phyloP scores from a whole-genome alignment of 2,113 vertebrate species.

The Poecile atricapillus region DNA sequence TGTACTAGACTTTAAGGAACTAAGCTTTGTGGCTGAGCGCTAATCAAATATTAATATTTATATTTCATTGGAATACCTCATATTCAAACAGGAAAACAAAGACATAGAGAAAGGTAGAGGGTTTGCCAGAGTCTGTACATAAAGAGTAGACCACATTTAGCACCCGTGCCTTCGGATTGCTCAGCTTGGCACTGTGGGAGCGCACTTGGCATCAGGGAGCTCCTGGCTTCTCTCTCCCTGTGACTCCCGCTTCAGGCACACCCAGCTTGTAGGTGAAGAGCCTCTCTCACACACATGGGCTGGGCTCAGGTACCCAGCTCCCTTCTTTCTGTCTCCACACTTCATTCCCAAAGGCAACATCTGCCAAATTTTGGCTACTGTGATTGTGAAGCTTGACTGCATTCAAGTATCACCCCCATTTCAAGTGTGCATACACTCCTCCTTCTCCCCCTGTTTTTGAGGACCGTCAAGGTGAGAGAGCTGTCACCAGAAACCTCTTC shows the following conservation, averaged over 20 bases:
- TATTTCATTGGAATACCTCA: neutral
- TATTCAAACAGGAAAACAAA: slow-evolving; percentile 36
- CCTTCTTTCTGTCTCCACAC: neutral
- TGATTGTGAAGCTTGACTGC: neutral
- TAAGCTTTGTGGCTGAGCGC: slow-evolving; percentile 4
- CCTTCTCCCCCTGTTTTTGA: neutral
- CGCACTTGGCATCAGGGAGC: accelerated
- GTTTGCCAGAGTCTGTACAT: neutral
- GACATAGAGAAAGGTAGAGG: neutral
- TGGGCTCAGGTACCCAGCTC: neutral
- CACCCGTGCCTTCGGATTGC: accelerated
- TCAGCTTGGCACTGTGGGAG: neutral
- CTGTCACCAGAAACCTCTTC: neutral
- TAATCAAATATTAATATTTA: slow-evolving; percentile 43
- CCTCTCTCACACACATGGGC: accelerated
- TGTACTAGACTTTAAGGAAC: neutral
- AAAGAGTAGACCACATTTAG: neutral
- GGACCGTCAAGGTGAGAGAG: neutral
- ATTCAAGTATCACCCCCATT: neutral
- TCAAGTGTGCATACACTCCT: accelerated
- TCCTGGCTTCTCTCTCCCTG: neutral
- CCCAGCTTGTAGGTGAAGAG: neutral
- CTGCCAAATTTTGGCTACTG: neutral
- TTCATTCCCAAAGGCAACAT: neutral
- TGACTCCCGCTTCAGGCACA: neutral